Evolutionary conservation across 2,113 vertebrate genomes (phyloP), one percentile per base, ranked within the genome.

Genomic region (Empidonax alnorum): DNA sequence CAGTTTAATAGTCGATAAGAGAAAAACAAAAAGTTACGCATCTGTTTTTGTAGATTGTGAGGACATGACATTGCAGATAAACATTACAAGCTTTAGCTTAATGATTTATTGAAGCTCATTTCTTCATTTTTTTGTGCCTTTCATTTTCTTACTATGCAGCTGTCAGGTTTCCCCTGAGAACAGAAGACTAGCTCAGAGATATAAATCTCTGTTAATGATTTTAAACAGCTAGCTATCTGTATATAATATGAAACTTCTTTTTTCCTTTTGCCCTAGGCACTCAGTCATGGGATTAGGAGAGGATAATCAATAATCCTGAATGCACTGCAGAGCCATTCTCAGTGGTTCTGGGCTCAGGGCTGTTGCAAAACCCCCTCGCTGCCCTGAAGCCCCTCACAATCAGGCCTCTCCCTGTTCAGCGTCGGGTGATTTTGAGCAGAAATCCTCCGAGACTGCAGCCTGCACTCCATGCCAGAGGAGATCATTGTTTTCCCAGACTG

Each of bases 201-300:
- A 90, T 2, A 92, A 86, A 95, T 93, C 87, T 90, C 82, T 84
- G 55, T 80, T 94, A 97, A 96, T 90, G 88, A 94, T 93, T 97
- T 97, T 87, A 94, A 93, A 90, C 92, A 96, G 65, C 76, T 94
- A 61, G 65, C 72, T 86, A 84, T 92, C 71, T 66, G 23, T 92
- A 82, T 72, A 72, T 89, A 89, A 84, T 93, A 74, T 39, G 11
- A 30, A 66, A 35, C 37, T 49, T 50, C 23, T 84, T 74, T 75
- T 83, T 82, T 14, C 20, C 23, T 77, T 84, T 68, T 39, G 15
- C 87, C 49, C 31, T 9, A 14, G 62, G 84, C 76, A 56, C 56
- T 96, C 73, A 87, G 2, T 90, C 68, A 47, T 39, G 35, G 35
- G 65, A 68, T 96, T 96, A 94, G 79, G 68, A 84, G 56, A 78